These are phyloP conservation scores for Papilio aristodemus DNA, from an alignment of 1,140 invertebrate species.

Conservation along the genomic window DNA sequence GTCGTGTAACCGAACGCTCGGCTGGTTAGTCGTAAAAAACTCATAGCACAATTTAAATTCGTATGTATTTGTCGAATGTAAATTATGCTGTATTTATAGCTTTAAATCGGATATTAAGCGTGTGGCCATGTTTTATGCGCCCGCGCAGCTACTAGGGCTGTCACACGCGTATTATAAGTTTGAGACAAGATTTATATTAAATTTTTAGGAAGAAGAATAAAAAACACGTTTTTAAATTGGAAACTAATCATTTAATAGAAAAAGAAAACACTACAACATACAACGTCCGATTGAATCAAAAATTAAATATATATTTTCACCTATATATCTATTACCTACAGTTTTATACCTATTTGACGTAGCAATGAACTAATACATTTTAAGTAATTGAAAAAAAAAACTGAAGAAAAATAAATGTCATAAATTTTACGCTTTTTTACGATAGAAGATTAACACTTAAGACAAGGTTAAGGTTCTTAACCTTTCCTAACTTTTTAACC, in stretches of 20 bases:
- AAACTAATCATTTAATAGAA: no score
- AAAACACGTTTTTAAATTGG: no score
- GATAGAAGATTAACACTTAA: constrained; percentile 5
- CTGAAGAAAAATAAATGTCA: not conserved
- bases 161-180: not conserved
- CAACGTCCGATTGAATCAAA: no score
- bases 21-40: constrained; percentile 35
- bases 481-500: constrained; percentile 5
- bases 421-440: not conserved
- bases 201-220: no score
- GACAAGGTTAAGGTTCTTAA: constrained; percentile 14
- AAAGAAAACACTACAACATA: no score
- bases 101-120: constrained; percentile 36
- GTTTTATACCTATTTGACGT: no score
- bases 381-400: not conserved
- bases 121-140: constrained; percentile 21
- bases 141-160: not conserved
- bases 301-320: no score
- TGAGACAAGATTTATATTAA: no score
- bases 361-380: no score
- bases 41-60: constrained; percentile 41
- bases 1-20: constrained; percentile 5
- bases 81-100: constrained; percentile 38
- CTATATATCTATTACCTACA: no score
- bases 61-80: constrained; percentile 41